phyloP scores from a whole-genome alignment of 2,113 vertebrate genomes.

The Raja brachyura region DNA sequence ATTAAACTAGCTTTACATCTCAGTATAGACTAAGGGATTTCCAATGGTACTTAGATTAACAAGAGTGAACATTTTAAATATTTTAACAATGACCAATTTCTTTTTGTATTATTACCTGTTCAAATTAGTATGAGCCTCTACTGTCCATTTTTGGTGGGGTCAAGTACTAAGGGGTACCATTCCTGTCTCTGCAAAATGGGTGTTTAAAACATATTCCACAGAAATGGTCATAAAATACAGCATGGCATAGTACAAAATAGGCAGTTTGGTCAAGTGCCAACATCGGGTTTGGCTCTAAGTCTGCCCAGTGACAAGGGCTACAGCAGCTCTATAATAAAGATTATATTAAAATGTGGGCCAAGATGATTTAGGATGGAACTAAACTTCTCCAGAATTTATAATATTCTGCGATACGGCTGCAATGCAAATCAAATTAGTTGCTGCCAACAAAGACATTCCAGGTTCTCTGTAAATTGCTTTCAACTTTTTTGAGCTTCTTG shows the following conservation, averaged over 20 bases:
- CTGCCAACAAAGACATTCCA: neutral
- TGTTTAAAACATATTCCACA: neutral
- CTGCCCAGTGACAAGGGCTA: neutral
- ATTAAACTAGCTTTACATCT: conserved; percentile 16
- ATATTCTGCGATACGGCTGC: neutral
- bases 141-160: neutral
- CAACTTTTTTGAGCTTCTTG: neutral
- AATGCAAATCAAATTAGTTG: neutral
- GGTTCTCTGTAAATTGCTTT: neutral
- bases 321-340: neutral
- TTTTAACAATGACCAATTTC: neutral
- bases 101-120: neutral
- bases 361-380: neutral
- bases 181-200: neutral
- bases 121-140: neutral
- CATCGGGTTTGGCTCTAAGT: neutral
- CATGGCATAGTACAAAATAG: neutral
- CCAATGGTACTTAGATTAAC: conserved; percentile 10
- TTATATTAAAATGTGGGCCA: neutral
- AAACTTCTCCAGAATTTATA: neutral
- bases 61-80: neutral
- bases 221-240: neutral
- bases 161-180: neutral
- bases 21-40: neutral
- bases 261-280: neutral